phyloP scores from a whole-genome alignment of 2,113 vertebrate species.

The Paraplagusia blochii region DNA sequence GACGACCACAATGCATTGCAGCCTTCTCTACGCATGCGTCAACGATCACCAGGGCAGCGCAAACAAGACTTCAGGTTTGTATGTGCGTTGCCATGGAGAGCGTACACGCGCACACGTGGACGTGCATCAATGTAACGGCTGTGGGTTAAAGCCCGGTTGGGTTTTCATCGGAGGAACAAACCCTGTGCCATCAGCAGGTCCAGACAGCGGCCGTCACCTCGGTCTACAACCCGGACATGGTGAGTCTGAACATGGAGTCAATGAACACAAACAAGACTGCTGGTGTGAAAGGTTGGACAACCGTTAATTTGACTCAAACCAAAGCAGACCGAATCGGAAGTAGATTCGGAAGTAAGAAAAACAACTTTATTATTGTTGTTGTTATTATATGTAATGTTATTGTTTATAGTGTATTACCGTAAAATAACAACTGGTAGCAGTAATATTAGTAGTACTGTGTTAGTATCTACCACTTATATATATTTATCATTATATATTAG shows the following conservation, averaged over 20 bases:
- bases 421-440: too few species aligned
- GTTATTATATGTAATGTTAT: too few species aligned
- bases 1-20: constrained; percentile 59
- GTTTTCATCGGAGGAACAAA: constrained; percentile 26
- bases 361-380: too few species aligned
- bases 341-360: too few species aligned
- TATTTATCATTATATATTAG: too few species aligned
- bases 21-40: not conserved
- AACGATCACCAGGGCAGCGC: constrained; percentile 9
- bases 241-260: constrained; percentile 54
- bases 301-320: too few species aligned
- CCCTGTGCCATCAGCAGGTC: constrained; percentile 23
- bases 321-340: too few species aligned
- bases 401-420: too few species aligned
- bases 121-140: constrained; percentile 15
- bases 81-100: constrained; percentile 71
- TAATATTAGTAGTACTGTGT: too few species aligned
- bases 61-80: constrained; percentile 29
- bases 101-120: constrained; percentile 1
- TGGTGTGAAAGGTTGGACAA: not conserved
- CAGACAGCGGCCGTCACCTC: constrained; percentile 25
- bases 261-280: not conserved
- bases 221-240: constrained; percentile 27
- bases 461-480: too few species aligned
- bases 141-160: not conserved